Base-by-base conservation (phyloP, 2,888 invertebrate genomes). In the Blastobasis lacticolella region DNA sequence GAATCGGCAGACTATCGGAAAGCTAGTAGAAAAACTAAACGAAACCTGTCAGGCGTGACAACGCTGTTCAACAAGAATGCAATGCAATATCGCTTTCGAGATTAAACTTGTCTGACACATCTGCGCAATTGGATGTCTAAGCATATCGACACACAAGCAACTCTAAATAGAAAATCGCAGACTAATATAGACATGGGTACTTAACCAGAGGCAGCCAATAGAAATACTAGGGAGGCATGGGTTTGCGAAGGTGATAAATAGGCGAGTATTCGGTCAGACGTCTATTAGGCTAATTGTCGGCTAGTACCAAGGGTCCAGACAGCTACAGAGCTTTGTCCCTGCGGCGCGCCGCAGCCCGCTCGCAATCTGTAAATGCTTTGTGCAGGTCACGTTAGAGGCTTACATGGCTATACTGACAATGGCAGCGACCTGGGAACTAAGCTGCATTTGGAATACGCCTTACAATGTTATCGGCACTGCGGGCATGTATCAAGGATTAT, bases 341-440 rank as follows among this genome's bases (percentile, higher is more conserved):
- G 71, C 60, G 75, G 73, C 56, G 55, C 54, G 63, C 75, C 75
- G 60, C 75, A 75, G 62, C 69, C 64, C 65, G 67, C 64, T 71
- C 64, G 69, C 72, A 74, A 76, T 77, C 75, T 76, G 69, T 69
- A 65, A 75, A 73, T 69, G 76, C 73, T 74, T 74, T 75, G 72
- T 74, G 66, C 63, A 63, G 69, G 69, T 69, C 66, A 66, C 68
- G 70, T 72, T 73, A 74, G 69, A 38, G 45, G 41, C 42, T 38
- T 49, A 49, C 46, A 42, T 10, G 10, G 37, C 37, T 41, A 41
- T 41, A 50, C 46, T 50, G 6, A 46, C 36, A 40, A 50, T 41
- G 10, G 45, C 38, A 10, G 49, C 37, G 23, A 23, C 23, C 23
- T 23, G 23, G 23, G 23, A 45, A 45, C 45, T 50, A 41, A 40